These are phyloP conservation scores for Xanthorhoe designata DNA, from an alignment of 2,888 invertebrate genomes.

Conservation along the genomic window DNA sequence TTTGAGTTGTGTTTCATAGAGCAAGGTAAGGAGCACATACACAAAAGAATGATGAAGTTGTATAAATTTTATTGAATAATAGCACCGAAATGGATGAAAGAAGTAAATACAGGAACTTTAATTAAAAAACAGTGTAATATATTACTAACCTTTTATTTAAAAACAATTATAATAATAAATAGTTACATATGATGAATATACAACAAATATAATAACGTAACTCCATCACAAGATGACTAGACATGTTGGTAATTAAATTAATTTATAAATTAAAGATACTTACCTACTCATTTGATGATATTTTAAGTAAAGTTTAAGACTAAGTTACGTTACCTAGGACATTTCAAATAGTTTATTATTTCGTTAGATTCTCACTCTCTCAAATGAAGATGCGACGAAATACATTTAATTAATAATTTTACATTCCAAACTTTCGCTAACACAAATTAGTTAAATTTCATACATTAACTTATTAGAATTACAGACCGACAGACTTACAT, in stretches of 20 bases:
- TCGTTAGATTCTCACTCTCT: background rate
- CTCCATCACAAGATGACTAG: constrained; percentile 38
- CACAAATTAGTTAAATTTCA: no score
- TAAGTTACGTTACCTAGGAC: no score
- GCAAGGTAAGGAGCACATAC: background rate
- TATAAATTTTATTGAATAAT: background rate
- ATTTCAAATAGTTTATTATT: no score
- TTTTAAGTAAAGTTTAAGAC: background rate
- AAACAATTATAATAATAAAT: constrained; percentile 28
- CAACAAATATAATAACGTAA: constrained; percentile 20
- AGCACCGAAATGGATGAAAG: background rate
- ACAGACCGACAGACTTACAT: no score
- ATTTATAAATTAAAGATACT: background rate
- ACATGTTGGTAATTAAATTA: constrained; percentile 5
- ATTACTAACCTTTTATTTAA: constrained; percentile 20
- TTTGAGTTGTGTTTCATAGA: constrained; percentile 18
- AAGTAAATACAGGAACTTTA: background rate
- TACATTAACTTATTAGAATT: no score
- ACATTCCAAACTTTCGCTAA: no score
- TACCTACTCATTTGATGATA: background rate
- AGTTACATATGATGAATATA: constrained; percentile 25
- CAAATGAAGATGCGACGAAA: no score
- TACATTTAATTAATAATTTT: no score
- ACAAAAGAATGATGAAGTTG: background rate
- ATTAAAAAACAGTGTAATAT: background rate